Conservation (phyloP, 1,140 invertebrate genomes). For the Schlechtendalia chinensis region DNA sequence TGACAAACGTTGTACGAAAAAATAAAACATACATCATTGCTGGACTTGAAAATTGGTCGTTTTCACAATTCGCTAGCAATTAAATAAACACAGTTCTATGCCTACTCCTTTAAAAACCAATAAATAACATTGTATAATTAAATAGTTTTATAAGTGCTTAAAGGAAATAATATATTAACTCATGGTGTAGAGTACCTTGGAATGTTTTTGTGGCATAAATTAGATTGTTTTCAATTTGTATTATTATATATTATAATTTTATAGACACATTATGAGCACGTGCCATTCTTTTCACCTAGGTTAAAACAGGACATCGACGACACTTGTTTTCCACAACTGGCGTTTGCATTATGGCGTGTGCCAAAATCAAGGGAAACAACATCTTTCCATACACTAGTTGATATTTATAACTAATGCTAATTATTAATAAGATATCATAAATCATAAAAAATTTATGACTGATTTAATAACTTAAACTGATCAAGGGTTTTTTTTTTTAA, state of each 20-base stretch:
- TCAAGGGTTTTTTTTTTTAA: too few relatives aligned
- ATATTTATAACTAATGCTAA: too few relatives aligned
- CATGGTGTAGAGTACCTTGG: not conserved
- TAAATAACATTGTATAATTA: not conserved
- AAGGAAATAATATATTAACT: not conserved
- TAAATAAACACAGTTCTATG: too few relatives aligned
- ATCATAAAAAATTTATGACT: too few relatives aligned
- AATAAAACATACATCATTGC: too few relatives aligned
- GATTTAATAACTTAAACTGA: too few relatives aligned
- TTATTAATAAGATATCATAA: too few relatives aligned
- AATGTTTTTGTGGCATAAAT: conserved; percentile 11
- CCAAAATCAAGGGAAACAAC: conserved; percentile 32
- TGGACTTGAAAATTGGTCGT: too few relatives aligned
- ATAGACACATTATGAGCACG: not conserved
- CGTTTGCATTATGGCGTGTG: not conserved
- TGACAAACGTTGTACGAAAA: too few relatives aligned
- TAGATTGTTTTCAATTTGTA: conserved; percentile 22
- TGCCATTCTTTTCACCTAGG: conserved; percentile 28
- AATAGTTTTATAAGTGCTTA: not conserved
- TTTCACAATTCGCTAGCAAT: too few relatives aligned
- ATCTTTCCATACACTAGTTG: not conserved
- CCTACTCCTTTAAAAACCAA: too few relatives aligned
- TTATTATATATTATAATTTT: not conserved
- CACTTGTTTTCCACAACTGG: conserved; percentile 17
- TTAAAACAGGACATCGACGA: conserved; percentile 17